phyloP scores from a whole-genome alignment of 2,113 vertebrate species.

The Hypocryptadius cinnamomeus region DNA sequence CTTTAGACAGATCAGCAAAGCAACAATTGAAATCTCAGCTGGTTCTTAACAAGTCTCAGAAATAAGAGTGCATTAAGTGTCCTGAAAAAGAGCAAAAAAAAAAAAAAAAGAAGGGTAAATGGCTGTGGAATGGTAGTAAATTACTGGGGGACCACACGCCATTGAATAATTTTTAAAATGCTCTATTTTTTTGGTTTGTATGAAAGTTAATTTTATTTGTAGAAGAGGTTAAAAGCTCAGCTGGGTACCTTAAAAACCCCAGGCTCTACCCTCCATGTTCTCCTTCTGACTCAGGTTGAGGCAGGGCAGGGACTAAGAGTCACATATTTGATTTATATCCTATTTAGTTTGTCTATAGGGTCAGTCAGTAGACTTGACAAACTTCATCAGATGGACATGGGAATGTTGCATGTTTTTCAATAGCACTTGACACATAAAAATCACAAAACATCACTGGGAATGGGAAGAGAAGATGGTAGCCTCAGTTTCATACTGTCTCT shows the following conservation, averaged over 20 bases:
- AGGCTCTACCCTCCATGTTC: accelerated
- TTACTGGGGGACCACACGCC: neutral
- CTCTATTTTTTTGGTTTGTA: neutral
- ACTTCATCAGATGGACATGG: neutral
- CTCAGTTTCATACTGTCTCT: neutral
- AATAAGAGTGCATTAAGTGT: neutral
- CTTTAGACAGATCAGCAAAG: neutral
- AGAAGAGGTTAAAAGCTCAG: neutral
- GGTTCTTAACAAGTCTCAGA: neutral
- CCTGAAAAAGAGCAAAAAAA: neutral
- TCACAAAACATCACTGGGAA: neutral
- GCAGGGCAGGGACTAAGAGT: neutral
- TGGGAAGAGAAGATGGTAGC: neutral
- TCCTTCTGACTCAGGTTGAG: neutral
- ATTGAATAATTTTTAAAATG: neutral
- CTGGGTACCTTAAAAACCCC: neutral
- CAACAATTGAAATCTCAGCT: neutral
- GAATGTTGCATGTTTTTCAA: neutral
- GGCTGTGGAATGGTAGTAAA: neutral
- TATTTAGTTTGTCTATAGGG: neutral
- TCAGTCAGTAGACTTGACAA: no score
- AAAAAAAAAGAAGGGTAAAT: neutral
- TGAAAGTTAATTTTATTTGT: neutral
- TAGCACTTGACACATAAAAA: neutral
- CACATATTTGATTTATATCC: neutral